A percentile compares a stretch with the other conserved stretches of the same genome.
These are phyloP conservation scores for Gandaritis pyraliata DNA, from an alignment of 2,888 invertebrate species.

Conservation along the genomic window DNA sequence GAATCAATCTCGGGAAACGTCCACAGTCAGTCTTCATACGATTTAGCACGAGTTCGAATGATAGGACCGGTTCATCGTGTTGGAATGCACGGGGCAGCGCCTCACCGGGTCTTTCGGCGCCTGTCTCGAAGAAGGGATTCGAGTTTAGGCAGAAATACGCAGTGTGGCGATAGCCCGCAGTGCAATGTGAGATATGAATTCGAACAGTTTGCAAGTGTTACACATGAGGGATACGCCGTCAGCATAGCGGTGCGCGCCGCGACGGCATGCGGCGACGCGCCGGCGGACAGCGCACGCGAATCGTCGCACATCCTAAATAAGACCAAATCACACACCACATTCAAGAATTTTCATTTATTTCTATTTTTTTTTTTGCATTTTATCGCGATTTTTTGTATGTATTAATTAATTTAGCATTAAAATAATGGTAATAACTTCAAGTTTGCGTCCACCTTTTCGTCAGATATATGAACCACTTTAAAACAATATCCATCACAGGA, in stretches of 20 bases:
- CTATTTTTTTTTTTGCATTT: constrained; percentile 76
- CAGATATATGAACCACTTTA: constrained; percentile 65
- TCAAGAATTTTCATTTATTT: constrained; percentile 82
- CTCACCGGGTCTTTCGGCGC: constrained; percentile 26
- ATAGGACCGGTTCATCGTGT: constrained; percentile 45
- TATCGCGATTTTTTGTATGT: constrained; percentile 69
- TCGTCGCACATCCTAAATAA: constrained; percentile 52
- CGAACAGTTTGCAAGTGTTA: constrained; percentile 78
- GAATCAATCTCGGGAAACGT: constrained; percentile 60
- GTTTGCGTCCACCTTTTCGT: constrained; percentile 77
- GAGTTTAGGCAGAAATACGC: constrained; percentile 21
- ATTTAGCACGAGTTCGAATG: constrained; percentile 56
- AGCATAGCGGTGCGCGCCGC: constrained; percentile 37
- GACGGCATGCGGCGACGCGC: constrained; percentile 22
- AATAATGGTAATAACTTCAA: constrained; percentile 80
- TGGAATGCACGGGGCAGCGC: constrained; percentile 43
- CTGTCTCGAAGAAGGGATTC: constrained; percentile 3
- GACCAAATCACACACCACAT: constrained; percentile 81
- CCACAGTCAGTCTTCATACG: constrained; percentile 66
- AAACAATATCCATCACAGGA: constrained; percentile 65
- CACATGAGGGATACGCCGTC: constrained; percentile 60
- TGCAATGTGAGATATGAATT: constrained; percentile 46
- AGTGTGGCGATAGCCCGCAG: constrained; percentile 17
- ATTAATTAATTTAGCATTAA: constrained; percentile 84
- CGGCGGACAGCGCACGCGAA: constrained; percentile 40